Conservation (phyloP, 2,113 vertebrate genomes). For the Caracal caracal region DNA sequence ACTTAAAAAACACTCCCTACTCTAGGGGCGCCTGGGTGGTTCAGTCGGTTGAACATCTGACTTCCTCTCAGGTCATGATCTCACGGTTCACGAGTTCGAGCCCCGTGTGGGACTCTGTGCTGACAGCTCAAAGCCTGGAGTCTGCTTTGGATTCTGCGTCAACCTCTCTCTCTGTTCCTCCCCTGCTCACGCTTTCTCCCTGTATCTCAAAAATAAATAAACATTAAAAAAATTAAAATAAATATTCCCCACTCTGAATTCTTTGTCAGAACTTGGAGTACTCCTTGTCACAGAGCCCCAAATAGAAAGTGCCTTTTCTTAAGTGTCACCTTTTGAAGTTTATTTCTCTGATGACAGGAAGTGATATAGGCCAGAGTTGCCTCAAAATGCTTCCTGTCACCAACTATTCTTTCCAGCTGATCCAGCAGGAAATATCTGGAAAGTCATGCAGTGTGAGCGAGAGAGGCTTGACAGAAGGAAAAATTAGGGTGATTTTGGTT, state of each 20-base stretch:
- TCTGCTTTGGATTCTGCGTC: no score
- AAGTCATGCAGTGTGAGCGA: background rate
- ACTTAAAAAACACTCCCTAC: background rate
- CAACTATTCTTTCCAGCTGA: background rate
- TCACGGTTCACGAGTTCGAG: no score
- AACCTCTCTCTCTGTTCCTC: no score
- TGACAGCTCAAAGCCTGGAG: no score
- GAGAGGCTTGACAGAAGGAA: background rate
- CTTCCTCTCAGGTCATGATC: no score
- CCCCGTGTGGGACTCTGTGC: no score
- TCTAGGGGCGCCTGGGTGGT: background rate
- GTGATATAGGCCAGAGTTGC: slow-evolving; percentile 31
- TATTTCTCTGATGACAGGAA: slow-evolving; percentile 46
- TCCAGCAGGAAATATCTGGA: slow-evolving; percentile 3
- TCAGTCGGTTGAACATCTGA: no score
- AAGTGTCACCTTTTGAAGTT: slow-evolving; percentile 32
- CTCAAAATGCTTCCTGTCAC: slow-evolving; percentile 46
- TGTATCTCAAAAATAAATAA: no score
- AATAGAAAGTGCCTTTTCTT: slow-evolving; percentile 28
- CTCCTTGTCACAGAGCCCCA: background rate
- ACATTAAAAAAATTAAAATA: background rate
- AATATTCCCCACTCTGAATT: background rate
- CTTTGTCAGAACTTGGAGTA: background rate
- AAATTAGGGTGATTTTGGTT: slow-evolving; percentile 18
- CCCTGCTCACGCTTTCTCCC: no score